Conservation (phyloP, 2,113 vertebrate species). For the Daphoenositta chrysoptera region DNA sequence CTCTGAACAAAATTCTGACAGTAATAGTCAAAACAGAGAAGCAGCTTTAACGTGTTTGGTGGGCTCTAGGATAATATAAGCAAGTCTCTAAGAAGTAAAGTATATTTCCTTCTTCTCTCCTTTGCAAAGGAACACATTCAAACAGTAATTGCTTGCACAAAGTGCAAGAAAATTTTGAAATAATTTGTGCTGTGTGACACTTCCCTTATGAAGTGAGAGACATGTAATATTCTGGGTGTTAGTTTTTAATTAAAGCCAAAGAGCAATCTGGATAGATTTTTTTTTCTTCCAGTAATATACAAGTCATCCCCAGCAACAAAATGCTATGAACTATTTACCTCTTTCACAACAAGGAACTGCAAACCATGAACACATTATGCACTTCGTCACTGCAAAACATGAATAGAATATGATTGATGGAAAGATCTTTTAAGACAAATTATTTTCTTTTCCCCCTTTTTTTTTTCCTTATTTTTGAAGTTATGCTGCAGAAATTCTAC, state of each 20-base stretch:
- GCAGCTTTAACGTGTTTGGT: neutral
- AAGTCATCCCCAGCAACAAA: neutral
- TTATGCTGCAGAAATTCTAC: neutral
- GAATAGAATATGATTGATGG: neutral
- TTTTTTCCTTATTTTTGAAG: neutral
- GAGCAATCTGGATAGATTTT: neutral
- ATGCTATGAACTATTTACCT: neutral
- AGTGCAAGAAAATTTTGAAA: neutral
- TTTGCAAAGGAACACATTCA: neutral
- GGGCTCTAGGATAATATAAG: neutral
- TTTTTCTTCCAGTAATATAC: neutral
- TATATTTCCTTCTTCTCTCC: neutral
- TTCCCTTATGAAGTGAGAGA: neutral
- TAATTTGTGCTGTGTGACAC: neutral
- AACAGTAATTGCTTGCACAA: neutral
- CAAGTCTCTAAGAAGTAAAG: neutral
- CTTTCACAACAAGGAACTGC: neutral
- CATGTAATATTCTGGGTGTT: neutral
- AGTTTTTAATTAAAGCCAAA: slow-evolving; percentile 5
- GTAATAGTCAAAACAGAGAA: neutral
- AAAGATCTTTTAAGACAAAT: neutral
- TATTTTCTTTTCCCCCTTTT: neutral
- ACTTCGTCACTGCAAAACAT: neutral
- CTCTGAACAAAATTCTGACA: neutral
- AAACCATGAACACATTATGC: neutral